Base-by-base conservation (phyloP, 1,140 invertebrate species). In the Cyphomyrmex costatus region DNA sequence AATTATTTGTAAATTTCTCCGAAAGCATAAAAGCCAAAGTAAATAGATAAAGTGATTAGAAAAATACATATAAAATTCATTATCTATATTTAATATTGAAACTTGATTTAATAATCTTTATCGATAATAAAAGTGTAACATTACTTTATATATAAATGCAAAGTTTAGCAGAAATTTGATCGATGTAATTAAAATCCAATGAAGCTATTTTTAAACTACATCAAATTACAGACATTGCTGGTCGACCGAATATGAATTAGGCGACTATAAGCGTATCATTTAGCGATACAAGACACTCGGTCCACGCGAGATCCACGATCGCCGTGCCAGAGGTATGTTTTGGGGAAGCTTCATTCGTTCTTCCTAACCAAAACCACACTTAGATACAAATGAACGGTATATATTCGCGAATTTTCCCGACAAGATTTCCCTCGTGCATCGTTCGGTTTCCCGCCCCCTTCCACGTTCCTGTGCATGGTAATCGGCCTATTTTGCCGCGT, bases 311-410 rank as follows among this genome's bases (percentile, higher is more conserved):
- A 79, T 89, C 79, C 80, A 73, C 80, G 89, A 92, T 94, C 90
- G 84, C 89, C 92, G 89, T 94, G 92, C 91, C 76, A 93, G 93
- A 94, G 93, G 93, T 94, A 94, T 93, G 93, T 94, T 94, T 94
- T 94, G 93, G 93, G 93, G 93, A 94, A 94, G 93, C 91, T 94
- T 90, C 87, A 89, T 94, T 93, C 92, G 89, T 93, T 93, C 92
- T 93, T 94, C 92, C 93, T 93, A 92, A 90, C 92, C 92, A 94
- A 94, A 94, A 93, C 90, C 89, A 92, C 90, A 91, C 58, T 91
- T 89, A 79, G 66, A 30, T 88, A 86, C 51, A 82, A 82, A 90
- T 88, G 63, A 65, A 77, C 63, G 53, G 60, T 85, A 79, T 66
- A 46, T 78, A 61, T 33, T 58, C 86, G 51, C 77, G 82, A 86